Conservation (phyloP, 2,888 invertebrate species). For the Euzetes globulus region DNA sequence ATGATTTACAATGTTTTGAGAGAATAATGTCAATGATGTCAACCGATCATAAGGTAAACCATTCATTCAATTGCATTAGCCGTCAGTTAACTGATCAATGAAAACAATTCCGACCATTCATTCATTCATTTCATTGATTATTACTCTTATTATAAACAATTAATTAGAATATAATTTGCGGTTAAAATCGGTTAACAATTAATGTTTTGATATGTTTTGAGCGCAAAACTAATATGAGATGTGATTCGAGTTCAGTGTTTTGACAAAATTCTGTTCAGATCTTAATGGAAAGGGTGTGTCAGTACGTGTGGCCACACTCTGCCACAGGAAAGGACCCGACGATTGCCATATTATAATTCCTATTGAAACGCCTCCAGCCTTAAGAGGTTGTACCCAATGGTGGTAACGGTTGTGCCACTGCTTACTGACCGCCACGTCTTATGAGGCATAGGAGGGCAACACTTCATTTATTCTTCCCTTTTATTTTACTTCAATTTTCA, state of each 20-base stretch:
- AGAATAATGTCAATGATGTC: not conserved
- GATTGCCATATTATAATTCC: slow-evolving; percentile 13
- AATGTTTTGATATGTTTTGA: not conserved
- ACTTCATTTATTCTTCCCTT: too few species aligned
- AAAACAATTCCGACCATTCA: too few species aligned
- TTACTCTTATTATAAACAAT: too few species aligned
- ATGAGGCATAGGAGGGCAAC: not conserved
- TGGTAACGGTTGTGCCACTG: not conserved
- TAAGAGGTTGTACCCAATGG: slow-evolving; percentile 11
- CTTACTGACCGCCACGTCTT: slow-evolving; percentile 25
- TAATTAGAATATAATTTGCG: too few species aligned
- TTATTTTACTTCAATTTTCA: not conserved
- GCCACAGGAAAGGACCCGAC: slow-evolving; percentile 4
- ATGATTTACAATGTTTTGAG: not conserved
- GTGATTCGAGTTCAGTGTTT: slow-evolving; percentile 8
- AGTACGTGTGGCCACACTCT: slow-evolving; percentile 2
- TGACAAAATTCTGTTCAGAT: not conserved
- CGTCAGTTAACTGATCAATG: not conserved
- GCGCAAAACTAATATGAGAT: not conserved
- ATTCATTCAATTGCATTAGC: not conserved
- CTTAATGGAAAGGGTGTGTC: slow-evolving; percentile 17
- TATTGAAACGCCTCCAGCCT: slow-evolving; percentile 19
- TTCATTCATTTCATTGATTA: too few species aligned
- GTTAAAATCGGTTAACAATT: too few species aligned
- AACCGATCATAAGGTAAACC: slow-evolving; percentile 3